phyloP scores from a whole-genome alignment of 37 sponge, comb jelly and placozoan species.

The Eunapius fragilis region DNA sequence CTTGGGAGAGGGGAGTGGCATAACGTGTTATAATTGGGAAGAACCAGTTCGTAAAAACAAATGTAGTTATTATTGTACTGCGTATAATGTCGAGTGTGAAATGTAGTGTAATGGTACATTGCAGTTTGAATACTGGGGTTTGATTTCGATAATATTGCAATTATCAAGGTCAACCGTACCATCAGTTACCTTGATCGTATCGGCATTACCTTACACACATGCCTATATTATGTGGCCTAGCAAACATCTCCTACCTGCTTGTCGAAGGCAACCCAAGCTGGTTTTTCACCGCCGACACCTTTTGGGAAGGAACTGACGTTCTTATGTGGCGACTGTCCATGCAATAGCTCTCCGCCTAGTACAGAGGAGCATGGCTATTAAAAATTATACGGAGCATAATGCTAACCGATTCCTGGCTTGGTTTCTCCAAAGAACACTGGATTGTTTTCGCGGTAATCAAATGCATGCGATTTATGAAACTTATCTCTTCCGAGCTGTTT shows the following conservation, averaged over 20 bases:
- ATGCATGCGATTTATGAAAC: conserved; percentile 95
- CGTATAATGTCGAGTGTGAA: too few species aligned
- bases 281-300: conserved; percentile 78
- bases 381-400: not conserved
- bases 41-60: too few species aligned
- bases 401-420: conserved; percentile 89
- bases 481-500: conserved; percentile 76
- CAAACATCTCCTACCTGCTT: conserved; percentile 58
- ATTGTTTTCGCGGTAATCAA: conserved; percentile 86
- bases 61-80: too few species aligned
- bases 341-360: conserved; percentile 72
- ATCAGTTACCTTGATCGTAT: too few species aligned
- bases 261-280: conserved; percentile 99
- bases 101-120: too few species aligned
- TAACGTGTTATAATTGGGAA: too few species aligned
- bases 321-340: conserved; percentile 58
- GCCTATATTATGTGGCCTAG: not conserved
- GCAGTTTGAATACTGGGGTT: too few species aligned
- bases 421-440: conserved; percentile 72
- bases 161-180: too few species aligned
- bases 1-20: conserved; percentile 19
- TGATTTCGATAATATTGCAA: too few species aligned
- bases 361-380: not conserved
- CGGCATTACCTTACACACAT: not conserved
- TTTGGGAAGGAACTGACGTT: conserved; percentile 82